A percentile compares a stretch with the other conserved stretches of the same genome.
phyloP scores from a whole-genome alignment of 35 echinoderm and acorn worm genomes.

The Diadema setosum region DNA sequence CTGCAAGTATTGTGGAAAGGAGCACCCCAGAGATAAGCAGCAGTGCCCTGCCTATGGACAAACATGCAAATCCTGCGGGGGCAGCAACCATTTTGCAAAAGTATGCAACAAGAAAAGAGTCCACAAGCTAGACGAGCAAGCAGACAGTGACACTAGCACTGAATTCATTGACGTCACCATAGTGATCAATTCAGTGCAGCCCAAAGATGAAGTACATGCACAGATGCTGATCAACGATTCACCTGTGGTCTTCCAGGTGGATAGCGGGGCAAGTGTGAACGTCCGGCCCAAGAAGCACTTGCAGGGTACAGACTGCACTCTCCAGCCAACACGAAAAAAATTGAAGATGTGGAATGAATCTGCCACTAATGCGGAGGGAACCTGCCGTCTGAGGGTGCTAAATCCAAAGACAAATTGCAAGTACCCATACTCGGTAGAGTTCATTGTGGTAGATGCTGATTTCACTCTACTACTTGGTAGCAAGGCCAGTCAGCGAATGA shows the following conservation, averaged over 20 bases:
- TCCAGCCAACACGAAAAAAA: background rate
- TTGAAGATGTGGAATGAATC: constrained; percentile 4
- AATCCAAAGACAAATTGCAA: constrained; percentile 17
- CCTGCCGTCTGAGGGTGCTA: background rate
- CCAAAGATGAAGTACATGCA: background rate
- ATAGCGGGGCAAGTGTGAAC: constrained; percentile 25
- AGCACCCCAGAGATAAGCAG: background rate
- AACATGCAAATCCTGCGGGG: background rate
- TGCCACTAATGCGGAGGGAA: background rate
- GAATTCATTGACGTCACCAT: background rate
- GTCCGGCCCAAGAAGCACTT: background rate
- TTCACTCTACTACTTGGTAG: background rate
- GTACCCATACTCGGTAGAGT: constrained; percentile 33
- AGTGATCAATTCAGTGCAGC: background rate
- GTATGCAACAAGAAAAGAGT: background rate
- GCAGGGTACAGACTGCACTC: background rate
- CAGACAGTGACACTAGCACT: constrained; percentile 12
- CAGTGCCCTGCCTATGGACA: constrained; percentile 13
- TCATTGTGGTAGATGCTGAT: constrained; percentile 21
- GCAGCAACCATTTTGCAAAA: background rate
- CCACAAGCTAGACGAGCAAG: background rate
- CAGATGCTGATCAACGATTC: background rate
- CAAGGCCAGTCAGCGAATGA: background rate
- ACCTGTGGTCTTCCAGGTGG: background rate
- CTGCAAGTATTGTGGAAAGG: constrained; percentile 25